phyloP scores from a whole-genome alignment of 92 coral and sea anemone genomes.

The Epizoanthus ramosus region DNA sequence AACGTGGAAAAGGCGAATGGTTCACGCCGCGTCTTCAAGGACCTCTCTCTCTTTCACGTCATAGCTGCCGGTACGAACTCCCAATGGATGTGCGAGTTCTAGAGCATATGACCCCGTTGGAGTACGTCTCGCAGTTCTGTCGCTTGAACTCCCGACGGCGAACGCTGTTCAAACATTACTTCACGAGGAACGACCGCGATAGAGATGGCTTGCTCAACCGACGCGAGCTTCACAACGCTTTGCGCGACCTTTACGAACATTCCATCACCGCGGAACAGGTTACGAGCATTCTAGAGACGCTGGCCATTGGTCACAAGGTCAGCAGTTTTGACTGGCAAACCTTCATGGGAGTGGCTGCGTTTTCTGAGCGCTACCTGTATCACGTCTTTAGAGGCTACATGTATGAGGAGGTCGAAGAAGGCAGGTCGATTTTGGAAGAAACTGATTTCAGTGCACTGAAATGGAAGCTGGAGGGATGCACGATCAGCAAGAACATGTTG shows the following conservation, averaged over 20 bases:
- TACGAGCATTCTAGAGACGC: slow-evolving; percentile 68
- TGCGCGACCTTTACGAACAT: slow-evolving; percentile 85
- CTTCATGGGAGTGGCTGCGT: slow-evolving; percentile 85
- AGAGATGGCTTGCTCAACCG: slow-evolving; percentile 81
- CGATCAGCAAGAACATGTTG: slow-evolving; percentile 64
- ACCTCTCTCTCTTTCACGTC: slow-evolving; percentile 87
- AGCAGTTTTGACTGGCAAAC: slow-evolving; percentile 67
- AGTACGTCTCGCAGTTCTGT: slow-evolving; percentile 83
- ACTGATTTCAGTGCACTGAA: slow-evolving; percentile 93
- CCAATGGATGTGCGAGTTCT: slow-evolving; percentile 93
- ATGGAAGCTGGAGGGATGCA: slow-evolving; percentile 92
- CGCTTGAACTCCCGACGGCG: slow-evolving; percentile 78
- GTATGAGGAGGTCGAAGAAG: slow-evolving; percentile 58
- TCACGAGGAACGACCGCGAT: slow-evolving; percentile 90
- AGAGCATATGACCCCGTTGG: slow-evolving; percentile 80
- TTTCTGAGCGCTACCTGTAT: slow-evolving; percentile 89
- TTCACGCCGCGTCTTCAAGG: slow-evolving; percentile 86
- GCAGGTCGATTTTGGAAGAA: slow-evolving; percentile 82
- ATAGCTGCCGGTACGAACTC: slow-evolving; percentile 91
- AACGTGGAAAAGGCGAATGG: slow-evolving; percentile 47
- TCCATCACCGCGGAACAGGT: slow-evolving; percentile 78
- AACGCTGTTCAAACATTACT: slow-evolving; percentile 84
- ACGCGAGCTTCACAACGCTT: slow-evolving; percentile 80
- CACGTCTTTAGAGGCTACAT: slow-evolving; percentile 59
- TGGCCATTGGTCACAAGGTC: slow-evolving; percentile 66